A percentile compares a stretch with the other conserved stretches of the same genome.
These are phyloP conservation scores for Perizoma affinitatum DNA, from an alignment of 2,888 invertebrate species.

Conservation along the genomic window DNA sequence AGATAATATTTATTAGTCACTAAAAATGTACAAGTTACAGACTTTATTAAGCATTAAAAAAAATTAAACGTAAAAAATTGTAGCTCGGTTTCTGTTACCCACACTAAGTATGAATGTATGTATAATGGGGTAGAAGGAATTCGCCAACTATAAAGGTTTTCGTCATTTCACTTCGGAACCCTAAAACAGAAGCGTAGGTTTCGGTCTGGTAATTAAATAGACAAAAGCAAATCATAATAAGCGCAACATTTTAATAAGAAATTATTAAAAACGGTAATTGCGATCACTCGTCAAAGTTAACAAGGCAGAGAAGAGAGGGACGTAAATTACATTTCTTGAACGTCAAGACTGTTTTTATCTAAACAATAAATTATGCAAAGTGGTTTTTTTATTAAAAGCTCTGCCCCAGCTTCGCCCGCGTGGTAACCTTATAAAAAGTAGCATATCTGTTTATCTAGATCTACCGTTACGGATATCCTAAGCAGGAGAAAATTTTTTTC, in stretches of 20 bases:
- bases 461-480: not conserved
- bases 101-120: too few species aligned
- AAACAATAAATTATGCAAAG: conserved; percentile 5
- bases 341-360: conserved; percentile 5
- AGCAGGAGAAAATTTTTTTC: too few species aligned
- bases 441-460: not conserved
- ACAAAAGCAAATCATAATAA: conserved; percentile 22
- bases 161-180: too few species aligned
- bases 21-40: too few species aligned
- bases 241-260: conserved; percentile 23
- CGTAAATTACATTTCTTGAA: conserved; percentile 14
- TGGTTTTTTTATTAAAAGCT: not conserved
- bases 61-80: too few species aligned
- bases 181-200: conserved; percentile 18
- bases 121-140: too few species aligned
- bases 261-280: conserved; percentile 29
- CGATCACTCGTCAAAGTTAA: conserved; percentile 28
- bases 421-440: too few species aligned
- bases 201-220: conserved; percentile 28
- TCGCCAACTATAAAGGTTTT: too few species aligned
- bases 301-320: conserved; percentile 14
- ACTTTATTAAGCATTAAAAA: too few species aligned
- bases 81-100: too few species aligned
- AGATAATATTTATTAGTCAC: too few species aligned
- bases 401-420: too few species aligned